Percentiles rank a stretch among this genome's conserved stretches.
phyloP scores from a whole-genome alignment of 2,888 invertebrate species.

The Habroteleia sp. region DNA sequence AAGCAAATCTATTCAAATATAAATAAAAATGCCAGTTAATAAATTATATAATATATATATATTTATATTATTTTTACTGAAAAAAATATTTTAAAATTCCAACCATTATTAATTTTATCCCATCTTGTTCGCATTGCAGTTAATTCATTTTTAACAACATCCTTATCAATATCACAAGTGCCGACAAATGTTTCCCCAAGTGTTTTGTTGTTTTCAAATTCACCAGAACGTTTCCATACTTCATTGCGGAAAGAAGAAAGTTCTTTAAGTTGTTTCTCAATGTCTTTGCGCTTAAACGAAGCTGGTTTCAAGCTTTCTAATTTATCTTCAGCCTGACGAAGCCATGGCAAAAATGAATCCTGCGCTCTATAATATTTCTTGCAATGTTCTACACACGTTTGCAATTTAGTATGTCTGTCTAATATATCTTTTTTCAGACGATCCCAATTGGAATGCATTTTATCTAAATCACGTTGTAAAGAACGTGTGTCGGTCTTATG shows the following conservation, averaged over 20 bases:
- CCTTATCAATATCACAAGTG: slow-evolving; percentile 95
- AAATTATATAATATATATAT: not conserved
- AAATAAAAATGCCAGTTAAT: too few species aligned
- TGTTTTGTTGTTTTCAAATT: slow-evolving; percentile 93
- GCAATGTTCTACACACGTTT: slow-evolving; percentile 93
- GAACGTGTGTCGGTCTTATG: slow-evolving; percentile 83
- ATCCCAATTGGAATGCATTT: slow-evolving; percentile 95
- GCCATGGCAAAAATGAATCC: slow-evolving; percentile 93
- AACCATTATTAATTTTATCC: slow-evolving; percentile 94
- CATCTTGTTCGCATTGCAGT: slow-evolving; percentile 92
- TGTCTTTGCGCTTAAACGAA: slow-evolving; percentile 91
- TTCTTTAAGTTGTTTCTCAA: slow-evolving; percentile 93
- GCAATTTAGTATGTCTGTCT: slow-evolving; percentile 91
- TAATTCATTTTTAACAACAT: slow-evolving; percentile 91
- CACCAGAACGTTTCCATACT: slow-evolving; percentile 95
- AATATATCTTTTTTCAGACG: slow-evolving; percentile 93
- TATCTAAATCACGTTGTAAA: slow-evolving; percentile 90
- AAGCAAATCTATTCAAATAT: slow-evolving; percentile 84
- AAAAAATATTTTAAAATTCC: not conserved
- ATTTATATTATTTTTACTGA: slow-evolving; percentile 8
- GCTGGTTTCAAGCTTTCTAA: slow-evolving; percentile 89
- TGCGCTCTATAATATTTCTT: slow-evolving; percentile 93
- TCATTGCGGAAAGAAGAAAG: slow-evolving; percentile 95
- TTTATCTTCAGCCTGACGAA: slow-evolving; percentile 92
- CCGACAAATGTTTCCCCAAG: slow-evolving; percentile 93